Evolutionary conservation across 1,140 invertebrate genomes (phyloP).

Genomic region (Drosophila athabasca): DNA sequence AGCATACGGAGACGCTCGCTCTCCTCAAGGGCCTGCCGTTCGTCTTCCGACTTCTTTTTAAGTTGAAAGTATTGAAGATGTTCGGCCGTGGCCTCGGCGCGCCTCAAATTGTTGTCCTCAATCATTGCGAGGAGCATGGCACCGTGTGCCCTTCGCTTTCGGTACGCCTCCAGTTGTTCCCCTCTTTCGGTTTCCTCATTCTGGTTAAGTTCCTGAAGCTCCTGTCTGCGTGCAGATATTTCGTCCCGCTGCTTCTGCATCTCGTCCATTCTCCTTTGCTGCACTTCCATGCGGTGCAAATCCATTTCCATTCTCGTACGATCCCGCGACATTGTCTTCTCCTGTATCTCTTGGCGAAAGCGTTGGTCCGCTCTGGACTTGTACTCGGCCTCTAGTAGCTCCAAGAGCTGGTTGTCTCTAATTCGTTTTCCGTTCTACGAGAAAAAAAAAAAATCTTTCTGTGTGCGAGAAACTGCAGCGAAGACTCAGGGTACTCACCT

Average conservation of each 20-base stretch:
- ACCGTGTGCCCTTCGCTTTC: constrained; percentile 48
- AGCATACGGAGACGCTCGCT: constrained; percentile 55
- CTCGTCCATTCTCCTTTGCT: constrained; percentile 27
- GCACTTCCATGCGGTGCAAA: constrained; percentile 33
- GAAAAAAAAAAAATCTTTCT: not conserved
- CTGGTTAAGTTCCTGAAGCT: not conserved
- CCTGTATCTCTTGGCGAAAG: constrained; percentile 59
- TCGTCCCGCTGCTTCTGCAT: constrained; percentile 33
- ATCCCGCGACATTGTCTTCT: constrained; percentile 42
- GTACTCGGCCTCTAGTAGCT: constrained; percentile 67
- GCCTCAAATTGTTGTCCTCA: constrained; percentile 60
- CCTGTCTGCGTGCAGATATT: constrained; percentile 6
- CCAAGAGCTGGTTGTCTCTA: constrained; percentile 48
- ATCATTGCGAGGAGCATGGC: constrained; percentile 60
- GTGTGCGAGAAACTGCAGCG: not conserved
- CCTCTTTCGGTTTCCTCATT: constrained; percentile 13
- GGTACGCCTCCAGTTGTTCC: constrained; percentile 18
- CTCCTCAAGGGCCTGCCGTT: constrained; percentile 30
- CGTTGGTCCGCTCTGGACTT: constrained; percentile 60
- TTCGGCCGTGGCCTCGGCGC: constrained; percentile 57
- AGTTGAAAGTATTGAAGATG: constrained; percentile 52
- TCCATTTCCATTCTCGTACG: constrained; percentile 52
- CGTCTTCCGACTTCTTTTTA: constrained; percentile 48
- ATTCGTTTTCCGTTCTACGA: constrained; percentile 47
- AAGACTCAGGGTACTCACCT: constrained; percentile 25